Base-by-base conservation (phyloP, 2,797 vertebrate genomes). In the Argentina silus region DNA sequence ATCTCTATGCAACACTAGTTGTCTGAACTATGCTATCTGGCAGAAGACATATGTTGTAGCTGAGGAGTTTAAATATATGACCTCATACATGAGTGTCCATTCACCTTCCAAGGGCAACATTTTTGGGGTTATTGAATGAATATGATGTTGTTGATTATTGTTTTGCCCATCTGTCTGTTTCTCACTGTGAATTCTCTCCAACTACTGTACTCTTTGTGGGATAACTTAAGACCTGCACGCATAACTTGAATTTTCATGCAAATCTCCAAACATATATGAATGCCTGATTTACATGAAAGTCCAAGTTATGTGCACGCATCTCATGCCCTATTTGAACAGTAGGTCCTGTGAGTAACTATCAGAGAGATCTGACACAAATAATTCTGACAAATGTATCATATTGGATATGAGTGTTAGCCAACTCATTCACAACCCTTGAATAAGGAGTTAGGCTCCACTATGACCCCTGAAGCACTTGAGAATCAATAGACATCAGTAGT, bases 271-370 rank as follows among this genome's bases (percentile, higher is more conserved):
- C 27, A 36, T 4, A 36, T 36, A 36, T 4, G 27, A 36, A 36
- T 36, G 27, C 27, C 27, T 36, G 27, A 36, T 36, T 36, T 36
- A 36, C 27, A n/a, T n/a, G n/a, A n/a, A 36, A 36, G 27, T 36
- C 27, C 27, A 36, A 4, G 27, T 36, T 36, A 36, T 36, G 27
- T 36, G 27, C 27, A 36, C 27, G 27, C 27, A 4, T 36, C 27
- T 36, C 27, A 36, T 36, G 27, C 27, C 27, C 27, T 36, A 36
- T 86, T 80, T 84, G 80, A 90, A 85, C 91, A 89, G 89, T 88
- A 82, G 89, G 90, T 88, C 88, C 89, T 91, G 90, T 89, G 80
- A 44, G 63, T 67, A 71, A 81, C 76, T 56, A 67, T 62, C 67
- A 10, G 73, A 67, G 43, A 72, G 69, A 43, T 62, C 78, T 76